Conservation (phyloP, 2,888 invertebrate genomes). For the Lepetodrilus schrolli region DNA sequence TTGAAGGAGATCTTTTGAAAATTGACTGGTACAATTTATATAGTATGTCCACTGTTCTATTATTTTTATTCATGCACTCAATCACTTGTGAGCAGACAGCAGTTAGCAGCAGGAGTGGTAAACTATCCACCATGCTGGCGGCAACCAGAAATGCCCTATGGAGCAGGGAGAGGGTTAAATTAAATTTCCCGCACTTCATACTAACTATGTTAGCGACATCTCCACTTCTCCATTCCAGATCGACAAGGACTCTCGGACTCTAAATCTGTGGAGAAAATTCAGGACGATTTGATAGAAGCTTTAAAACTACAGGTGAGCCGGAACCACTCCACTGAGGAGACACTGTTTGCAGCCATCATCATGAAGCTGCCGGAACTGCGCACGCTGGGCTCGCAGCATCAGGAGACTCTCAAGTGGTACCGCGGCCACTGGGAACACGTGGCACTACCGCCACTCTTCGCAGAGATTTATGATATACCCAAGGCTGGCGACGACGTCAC, state of each 20-base stretch:
- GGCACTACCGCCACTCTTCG: conserved; percentile 90
- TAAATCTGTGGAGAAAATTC: conserved; percentile 85
- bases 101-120: no score
- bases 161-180: no score
- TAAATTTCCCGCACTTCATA: no score
- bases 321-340: conserved; percentile 80
- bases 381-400: conserved; percentile 87
- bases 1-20: no score
- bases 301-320: conserved; percentile 84
- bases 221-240: conserved; percentile 81
- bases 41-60: no score
- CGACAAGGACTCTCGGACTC: conserved; percentile 87
- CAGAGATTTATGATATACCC: conserved; percentile 94
- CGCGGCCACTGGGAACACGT: conserved; percentile 85
- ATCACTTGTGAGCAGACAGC: no score
- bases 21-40: no score
- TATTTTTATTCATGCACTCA: no score
- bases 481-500: conserved; percentile 59
- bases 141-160: no score
- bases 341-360: conserved; percentile 79
- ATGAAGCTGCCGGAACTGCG: conserved; percentile 85
- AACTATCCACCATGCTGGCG: no score
- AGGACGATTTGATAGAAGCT: conserved; percentile 90
- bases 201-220: no score
- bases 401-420: conserved; percentile 88